These are phyloP conservation scores for Battus philenor DNA, from an alignment of 1,140 invertebrate species.

Conservation along the genomic window DNA sequence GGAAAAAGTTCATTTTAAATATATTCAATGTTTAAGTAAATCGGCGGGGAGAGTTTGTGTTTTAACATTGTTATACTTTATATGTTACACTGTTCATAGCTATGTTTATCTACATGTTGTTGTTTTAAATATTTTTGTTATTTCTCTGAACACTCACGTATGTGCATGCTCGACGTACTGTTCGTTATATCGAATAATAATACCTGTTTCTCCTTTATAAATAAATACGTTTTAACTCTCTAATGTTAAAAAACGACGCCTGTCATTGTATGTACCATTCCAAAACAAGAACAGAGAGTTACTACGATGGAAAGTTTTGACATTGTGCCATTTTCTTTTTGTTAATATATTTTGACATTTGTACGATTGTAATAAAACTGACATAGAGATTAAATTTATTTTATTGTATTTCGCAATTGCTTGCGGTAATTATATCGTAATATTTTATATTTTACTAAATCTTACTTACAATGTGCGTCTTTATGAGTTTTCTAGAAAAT, in stretches of 20 bases:
- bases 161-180: constrained; percentile 5
- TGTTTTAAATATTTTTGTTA: constrained; percentile 34
- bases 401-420: no score
- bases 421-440: no score
- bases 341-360: constrained; percentile 15
- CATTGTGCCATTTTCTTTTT: constrained; percentile 49
- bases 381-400: neutral
- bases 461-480: no score
- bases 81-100: constrained; percentile 50
- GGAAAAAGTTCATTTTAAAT: constrained; percentile 1
- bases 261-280: constrained; percentile 39
- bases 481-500: no score
- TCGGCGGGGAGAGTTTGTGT: constrained; percentile 27
- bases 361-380: constrained; percentile 19
- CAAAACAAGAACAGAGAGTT: constrained; percentile 23
- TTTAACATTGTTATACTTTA: constrained; percentile 52
- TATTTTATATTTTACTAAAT: no score
- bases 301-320: constrained; percentile 24
- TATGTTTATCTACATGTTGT: constrained; percentile 37
- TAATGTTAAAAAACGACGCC: no score
- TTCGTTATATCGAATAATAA: constrained; percentile 1
- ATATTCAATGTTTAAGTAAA: constrained; percentile 1
- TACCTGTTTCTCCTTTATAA: no score
- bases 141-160: constrained; percentile 17
- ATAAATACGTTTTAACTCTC: no score